Conservation (phyloP, 2,797 vertebrate genomes). For the Coregonus suidteri region DNA sequence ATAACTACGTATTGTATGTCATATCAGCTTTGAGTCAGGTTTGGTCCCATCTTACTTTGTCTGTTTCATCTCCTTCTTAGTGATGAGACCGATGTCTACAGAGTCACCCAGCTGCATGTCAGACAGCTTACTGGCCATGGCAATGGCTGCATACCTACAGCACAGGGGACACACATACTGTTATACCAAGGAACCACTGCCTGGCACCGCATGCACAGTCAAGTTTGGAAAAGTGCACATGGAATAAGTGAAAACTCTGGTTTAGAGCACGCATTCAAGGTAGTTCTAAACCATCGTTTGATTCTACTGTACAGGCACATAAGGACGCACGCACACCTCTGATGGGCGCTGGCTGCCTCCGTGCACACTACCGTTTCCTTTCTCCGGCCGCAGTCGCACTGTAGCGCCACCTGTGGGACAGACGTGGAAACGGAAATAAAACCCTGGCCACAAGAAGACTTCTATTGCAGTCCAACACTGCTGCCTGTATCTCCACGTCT, state of each 20-base stretch:
- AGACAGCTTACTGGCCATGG: conserved; percentile 93
- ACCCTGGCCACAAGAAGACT: background rate
- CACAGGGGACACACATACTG: conserved; percentile 9
- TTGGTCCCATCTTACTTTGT: conserved; percentile 76
- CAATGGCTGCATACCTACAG: conserved; percentile 91
- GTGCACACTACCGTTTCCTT: conserved; percentile 88
- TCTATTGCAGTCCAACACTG: background rate
- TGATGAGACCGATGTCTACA: conserved; percentile 92
- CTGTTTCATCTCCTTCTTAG: conserved; percentile 93
- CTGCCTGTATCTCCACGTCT: background rate
- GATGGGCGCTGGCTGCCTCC: conserved; percentile 89
- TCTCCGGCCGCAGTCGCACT: conserved; percentile 90
- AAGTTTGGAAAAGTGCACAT: too few relatives aligned
- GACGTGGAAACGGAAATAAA: background rate
- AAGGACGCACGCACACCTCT: conserved; percentile 75
- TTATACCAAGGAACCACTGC: too few relatives aligned
- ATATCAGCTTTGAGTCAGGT: background rate
- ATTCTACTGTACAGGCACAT: too few relatives aligned
- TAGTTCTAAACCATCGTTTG: too few relatives aligned
- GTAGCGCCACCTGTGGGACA: conserved; percentile 84
- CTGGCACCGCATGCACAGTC: too few relatives aligned
- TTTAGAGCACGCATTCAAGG: too few relatives aligned
- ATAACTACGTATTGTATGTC: background rate
- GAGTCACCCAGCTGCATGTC: conserved; percentile 94
- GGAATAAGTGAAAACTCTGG: too few relatives aligned